Evolutionary conservation across 2,113 vertebrate genomes (phyloP).

Genomic region (Tragelaphus imberbis): DNA sequence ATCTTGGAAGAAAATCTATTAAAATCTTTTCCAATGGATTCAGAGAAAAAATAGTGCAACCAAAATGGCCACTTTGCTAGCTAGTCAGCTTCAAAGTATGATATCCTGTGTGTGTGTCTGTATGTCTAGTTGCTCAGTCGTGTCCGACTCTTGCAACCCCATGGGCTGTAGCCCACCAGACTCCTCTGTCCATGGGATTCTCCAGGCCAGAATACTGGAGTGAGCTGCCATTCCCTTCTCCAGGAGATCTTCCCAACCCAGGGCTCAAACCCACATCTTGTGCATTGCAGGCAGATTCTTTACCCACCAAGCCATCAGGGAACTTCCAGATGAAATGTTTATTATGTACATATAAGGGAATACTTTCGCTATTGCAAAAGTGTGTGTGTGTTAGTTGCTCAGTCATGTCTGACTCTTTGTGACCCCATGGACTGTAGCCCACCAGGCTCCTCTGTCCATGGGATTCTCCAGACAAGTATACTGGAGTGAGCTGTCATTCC

Average conservation of each 20-base stretch:
- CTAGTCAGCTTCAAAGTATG: constrained; percentile 12
- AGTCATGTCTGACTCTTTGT: not conserved
- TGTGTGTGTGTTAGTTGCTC: not conserved
- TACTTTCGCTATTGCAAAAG: not conserved
- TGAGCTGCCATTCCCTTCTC: not conserved
- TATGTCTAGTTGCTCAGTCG: not conserved
- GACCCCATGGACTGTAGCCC: not conserved
- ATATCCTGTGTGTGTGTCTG: not conserved
- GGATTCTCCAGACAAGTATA: not conserved
- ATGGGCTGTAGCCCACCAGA: not conserved
- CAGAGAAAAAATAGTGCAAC: constrained; percentile 21
- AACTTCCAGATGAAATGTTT: not conserved
- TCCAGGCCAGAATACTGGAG: not conserved
- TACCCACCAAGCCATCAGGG: not conserved
- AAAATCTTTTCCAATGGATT: constrained; percentile 37
- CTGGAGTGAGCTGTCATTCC: not conserved
- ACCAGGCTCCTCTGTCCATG: not conserved
- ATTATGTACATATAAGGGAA: not conserved
- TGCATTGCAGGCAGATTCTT: not conserved
- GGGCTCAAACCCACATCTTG: not conserved
- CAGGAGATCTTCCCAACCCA: not conserved
- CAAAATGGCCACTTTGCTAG: constrained; percentile 8
- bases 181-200: not conserved
- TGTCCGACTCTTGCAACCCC: not conserved
- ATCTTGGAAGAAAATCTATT: constrained; percentile 51